Evolutionary conservation across 2,797 vertebrate genomes (phyloP).

Genomic region (Macropus fuliginosus): DNA sequence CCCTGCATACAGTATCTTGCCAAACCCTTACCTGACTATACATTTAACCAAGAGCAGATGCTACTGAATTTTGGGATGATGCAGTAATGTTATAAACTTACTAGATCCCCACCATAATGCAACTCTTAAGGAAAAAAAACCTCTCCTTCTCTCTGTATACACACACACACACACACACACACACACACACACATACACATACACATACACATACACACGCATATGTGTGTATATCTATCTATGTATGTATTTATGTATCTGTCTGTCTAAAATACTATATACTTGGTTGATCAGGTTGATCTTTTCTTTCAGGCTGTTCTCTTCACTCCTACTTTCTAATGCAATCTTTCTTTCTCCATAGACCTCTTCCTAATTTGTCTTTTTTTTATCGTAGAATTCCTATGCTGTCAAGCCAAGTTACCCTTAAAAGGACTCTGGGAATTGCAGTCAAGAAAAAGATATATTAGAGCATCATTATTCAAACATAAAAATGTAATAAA

Average conservation of each 20-base stretch:
- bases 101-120: neutral
- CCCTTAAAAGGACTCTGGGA: conserved; percentile 73
- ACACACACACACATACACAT: too few relatives aligned
- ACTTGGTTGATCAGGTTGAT: neutral
- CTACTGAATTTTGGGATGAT: neutral
- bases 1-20: neutral
- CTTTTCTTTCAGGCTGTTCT: neutral
- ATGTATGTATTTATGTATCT: too few relatives aligned
- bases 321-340: conserved; percentile 12
- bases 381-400: conserved; percentile 75
- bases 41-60: neutral
- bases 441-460: conserved; percentile 78
- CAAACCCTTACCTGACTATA: neutral
- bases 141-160: too few relatives aligned
- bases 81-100: neutral
- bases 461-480: conserved; percentile 81
- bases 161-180: too few relatives aligned
- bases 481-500: conserved; percentile 81
- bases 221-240: too few relatives aligned
- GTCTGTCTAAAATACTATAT: neutral
- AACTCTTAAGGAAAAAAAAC: neutral
- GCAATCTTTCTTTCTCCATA: conserved; percentile 30
- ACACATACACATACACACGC: too few relatives aligned
- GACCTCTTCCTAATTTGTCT: conserved; percentile 72
- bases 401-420: conserved; percentile 76